Percentiles rank a stretch among this genome's conserved stretches.
Evolutionary conservation across 2,888 invertebrate species (phyloP).

Genomic region (Trichopoda pennipes): DNA sequence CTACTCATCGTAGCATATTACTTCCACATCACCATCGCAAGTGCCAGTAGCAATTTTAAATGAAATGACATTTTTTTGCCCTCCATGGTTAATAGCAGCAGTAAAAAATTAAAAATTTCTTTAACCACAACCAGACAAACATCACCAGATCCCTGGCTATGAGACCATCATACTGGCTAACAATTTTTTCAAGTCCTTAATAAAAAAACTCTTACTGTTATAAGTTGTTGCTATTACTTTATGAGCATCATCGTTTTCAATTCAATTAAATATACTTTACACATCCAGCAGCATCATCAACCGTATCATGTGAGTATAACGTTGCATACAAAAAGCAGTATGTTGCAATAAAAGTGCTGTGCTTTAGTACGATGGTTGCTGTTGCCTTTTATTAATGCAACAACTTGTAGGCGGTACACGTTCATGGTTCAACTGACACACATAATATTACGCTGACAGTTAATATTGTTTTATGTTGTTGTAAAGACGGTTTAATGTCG

Average conservation of each 20-base stretch:
- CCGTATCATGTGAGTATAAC: conserved; percentile 29
- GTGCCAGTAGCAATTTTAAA: conserved; percentile 15
- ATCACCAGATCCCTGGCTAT: background rate
- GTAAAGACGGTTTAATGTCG: conserved; percentile 22
- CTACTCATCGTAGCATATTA: conserved; percentile 32
- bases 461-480: conserved; percentile 14
- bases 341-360: conserved; percentile 38
- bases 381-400: conserved; percentile 66
- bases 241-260: conserved; percentile 42
- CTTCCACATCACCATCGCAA: conserved; percentile 18
- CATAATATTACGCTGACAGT: conserved; percentile 21
- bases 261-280: conserved; percentile 47
- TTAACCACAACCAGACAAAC: conserved; percentile 22
- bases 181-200: background rate
- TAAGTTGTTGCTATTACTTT: conserved; percentile 35
- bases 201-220: conserved; percentile 25
- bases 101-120: conserved; percentile 13
- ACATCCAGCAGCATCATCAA: conserved; percentile 47
- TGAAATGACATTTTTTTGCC: conserved; percentile 21
- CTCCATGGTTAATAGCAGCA: conserved; percentile 11
- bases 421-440: conserved; percentile 70
- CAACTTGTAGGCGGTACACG: conserved; percentile 74
- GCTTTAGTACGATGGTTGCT: conserved; percentile 12
- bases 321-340: conserved; percentile 10
- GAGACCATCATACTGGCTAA: background rate